phyloP scores from a whole-genome alignment of 2,797 vertebrate genomes.

The Sebastes umbrosus region DNA sequence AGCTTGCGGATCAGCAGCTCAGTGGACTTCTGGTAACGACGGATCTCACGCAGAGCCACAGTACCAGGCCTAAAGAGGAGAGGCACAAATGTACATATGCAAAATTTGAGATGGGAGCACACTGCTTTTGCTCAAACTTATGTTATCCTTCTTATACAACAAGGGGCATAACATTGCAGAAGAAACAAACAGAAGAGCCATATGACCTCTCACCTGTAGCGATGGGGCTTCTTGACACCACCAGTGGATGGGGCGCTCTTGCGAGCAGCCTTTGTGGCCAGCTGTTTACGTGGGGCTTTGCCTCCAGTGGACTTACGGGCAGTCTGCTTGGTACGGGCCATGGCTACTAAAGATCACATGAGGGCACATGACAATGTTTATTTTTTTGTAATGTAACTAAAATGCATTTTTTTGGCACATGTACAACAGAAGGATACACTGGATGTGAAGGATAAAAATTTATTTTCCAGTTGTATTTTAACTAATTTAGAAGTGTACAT shows the following conservation, averaged over 20 bases:
- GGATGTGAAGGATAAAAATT: not conserved
- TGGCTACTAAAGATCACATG: conserved; percentile 67
- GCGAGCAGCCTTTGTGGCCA: conserved; percentile 86
- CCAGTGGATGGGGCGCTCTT: conserved; percentile 88
- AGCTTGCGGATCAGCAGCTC: conserved; percentile 87
- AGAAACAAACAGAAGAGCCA: not conserved
- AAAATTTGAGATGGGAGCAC: not conserved
- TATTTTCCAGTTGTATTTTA: not conserved
- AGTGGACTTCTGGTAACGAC: conserved; percentile 88
- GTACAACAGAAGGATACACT: not conserved
- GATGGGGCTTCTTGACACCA: conserved; percentile 88
- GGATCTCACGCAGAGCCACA: conserved; percentile 87
- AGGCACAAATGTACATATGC: not conserved
- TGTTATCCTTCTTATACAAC: not conserved
- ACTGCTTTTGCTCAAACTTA: not conserved
- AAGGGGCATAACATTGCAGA: not conserved
- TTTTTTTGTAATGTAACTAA: not conserved
- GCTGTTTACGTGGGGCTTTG: conserved; percentile 86
- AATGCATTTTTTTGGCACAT: not conserved
- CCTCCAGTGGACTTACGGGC: conserved; percentile 87
- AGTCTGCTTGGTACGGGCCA: conserved; percentile 88
- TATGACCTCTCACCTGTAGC: conserved; percentile 78
- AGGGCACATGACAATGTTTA: not conserved
- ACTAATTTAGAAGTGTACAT: not conserved
- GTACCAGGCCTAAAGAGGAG: conserved; percentile 80